phyloP scores from a whole-genome alignment of 2,113 vertebrate species.

The Turnix velox region DNA sequence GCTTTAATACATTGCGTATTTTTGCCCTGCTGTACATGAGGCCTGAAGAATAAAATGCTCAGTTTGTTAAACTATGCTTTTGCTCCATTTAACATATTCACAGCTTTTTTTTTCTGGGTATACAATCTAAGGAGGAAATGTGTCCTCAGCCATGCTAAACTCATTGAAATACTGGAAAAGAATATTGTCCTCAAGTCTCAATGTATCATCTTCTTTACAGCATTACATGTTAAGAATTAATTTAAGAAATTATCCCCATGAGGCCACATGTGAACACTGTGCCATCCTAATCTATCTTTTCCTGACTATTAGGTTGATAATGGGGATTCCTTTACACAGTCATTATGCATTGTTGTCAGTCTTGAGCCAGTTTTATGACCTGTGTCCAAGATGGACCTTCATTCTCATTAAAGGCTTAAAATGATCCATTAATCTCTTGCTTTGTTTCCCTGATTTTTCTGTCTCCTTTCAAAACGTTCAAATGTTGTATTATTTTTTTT shows the following conservation, averaged over 20 bases:
- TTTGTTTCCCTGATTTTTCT: not conserved
- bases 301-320: conserved; percentile 65
- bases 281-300: conserved; percentile 62
- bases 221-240: conserved; percentile 18
- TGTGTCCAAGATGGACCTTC: conserved; percentile 45
- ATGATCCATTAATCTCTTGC: conserved; percentile 37
- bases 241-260: conserved; percentile 51
- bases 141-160: conserved; percentile 29
- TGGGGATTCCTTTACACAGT: conserved; percentile 41
- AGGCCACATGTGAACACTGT: conserved; percentile 25
- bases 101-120: not conserved
- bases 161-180: not conserved
- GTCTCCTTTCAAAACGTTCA: not conserved
- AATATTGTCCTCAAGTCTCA: not conserved
- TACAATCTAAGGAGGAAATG: not conserved
- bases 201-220: conserved; percentile 53
- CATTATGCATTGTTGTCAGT: conserved; percentile 60
- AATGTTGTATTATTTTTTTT: not conserved
- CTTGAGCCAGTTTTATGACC: conserved; percentile 67
- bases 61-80: not conserved
- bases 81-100: not conserved
- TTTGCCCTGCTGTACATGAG: not conserved
- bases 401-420: conserved; percentile 59
- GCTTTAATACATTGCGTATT: not conserved
- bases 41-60: not conserved